phyloP scores from a whole-genome alignment of 2,888 invertebrate genomes.

The Zygogramma bicolorata region DNA sequence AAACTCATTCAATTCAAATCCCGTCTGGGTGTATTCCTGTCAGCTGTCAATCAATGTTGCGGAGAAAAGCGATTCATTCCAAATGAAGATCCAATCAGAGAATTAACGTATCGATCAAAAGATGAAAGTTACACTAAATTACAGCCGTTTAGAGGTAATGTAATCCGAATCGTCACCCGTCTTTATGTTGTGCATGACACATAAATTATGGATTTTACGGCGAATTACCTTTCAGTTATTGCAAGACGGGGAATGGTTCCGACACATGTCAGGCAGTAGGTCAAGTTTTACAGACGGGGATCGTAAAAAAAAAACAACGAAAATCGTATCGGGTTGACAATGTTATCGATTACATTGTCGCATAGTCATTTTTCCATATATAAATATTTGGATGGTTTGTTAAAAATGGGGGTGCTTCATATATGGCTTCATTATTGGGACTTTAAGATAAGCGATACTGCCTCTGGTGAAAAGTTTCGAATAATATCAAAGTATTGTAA shows the following conservation, averaged over 20 bases:
- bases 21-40: conserved; percentile 8
- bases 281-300: background rate
- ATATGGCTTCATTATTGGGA: too few species aligned
- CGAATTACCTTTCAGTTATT: background rate
- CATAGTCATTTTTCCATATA: too few species aligned
- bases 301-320: background rate
- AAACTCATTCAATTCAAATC: background rate
- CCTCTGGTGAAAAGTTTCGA: too few species aligned
- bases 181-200: background rate
- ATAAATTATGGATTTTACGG: conserved; percentile 3
- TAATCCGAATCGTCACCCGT: conserved; percentile 3
- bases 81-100: conserved; percentile 22
- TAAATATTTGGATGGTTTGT: too few species aligned
- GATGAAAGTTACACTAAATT: conserved; percentile 24
- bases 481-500: too few species aligned
- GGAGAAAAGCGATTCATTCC: conserved; percentile 23
- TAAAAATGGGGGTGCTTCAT: too few species aligned
- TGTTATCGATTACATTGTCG: too few species aligned
- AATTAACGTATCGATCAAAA: conserved; percentile 30
- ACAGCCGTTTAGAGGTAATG: conserved; percentile 4
- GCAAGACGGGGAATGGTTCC: background rate
- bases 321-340: background rate
- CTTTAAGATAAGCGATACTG: too few species aligned
- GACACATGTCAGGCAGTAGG: background rate
- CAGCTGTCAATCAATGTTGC: conserved; percentile 18